Evolutionary conservation across 2,113 vertebrate species (phyloP).

Genomic region (Oriolus oriolus): DNA sequence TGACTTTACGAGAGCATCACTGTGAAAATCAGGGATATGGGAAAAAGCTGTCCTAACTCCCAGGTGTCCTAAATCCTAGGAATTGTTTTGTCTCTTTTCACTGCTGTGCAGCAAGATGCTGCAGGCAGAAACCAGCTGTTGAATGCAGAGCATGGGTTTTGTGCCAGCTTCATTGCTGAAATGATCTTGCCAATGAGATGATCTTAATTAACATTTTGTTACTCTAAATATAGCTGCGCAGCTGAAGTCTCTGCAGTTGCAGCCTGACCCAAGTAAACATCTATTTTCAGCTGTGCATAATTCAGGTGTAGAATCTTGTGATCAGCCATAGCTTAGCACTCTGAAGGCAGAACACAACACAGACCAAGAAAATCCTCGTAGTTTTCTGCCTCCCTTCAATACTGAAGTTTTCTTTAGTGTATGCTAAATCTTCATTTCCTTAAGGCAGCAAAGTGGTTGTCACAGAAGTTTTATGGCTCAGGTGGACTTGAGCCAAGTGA

Average conservation of each 20-base stretch:
- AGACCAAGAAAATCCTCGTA: neutral
- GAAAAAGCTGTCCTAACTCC: neutral
- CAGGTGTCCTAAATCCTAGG: neutral
- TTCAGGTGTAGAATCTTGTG: slow-evolving; percentile 24
- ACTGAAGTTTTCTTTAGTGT: neutral
- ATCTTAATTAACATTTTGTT: slow-evolving; percentile 55
- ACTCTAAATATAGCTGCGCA: slow-evolving; percentile 39
- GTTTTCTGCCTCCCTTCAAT: neutral
- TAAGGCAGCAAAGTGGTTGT: neutral
- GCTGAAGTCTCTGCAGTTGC: slow-evolving; percentile 37
- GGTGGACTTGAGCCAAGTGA: neutral
- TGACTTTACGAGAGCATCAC: neutral
- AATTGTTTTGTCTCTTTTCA: neutral
- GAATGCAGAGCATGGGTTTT: neutral
- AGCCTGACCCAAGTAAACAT: slow-evolving; percentile 31
- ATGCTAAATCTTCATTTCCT: neutral
- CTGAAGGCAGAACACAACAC: neutral
- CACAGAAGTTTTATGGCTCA: neutral
- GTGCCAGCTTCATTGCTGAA: neutral
- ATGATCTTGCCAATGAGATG: neutral
- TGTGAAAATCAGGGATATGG: neutral
- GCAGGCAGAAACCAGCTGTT: neutral
- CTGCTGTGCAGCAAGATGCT: neutral
- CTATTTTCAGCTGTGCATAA: slow-evolving; percentile 49
- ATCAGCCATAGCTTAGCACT: neutral